Conservation (phyloP, 2,797 vertebrate species). For the Diplodus sargus region DNA sequence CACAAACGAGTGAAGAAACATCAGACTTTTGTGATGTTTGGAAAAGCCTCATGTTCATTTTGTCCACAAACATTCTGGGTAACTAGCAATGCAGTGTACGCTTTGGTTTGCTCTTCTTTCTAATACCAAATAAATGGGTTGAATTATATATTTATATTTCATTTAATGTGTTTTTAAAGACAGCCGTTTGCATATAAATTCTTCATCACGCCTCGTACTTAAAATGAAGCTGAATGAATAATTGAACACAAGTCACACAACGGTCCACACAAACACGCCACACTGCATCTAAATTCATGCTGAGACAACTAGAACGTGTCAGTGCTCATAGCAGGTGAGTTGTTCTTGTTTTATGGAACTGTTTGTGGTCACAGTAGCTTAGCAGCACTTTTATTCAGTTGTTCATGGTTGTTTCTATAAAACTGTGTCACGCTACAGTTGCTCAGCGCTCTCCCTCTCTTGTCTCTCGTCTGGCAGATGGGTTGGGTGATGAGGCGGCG, state of each 20-base stretch:
- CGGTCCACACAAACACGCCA: constrained; percentile 29
- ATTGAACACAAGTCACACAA: constrained; percentile 27
- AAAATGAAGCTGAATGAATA: constrained; percentile 19
- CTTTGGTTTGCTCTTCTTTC: constrained; percentile 67
- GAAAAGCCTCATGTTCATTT: constrained; percentile 30
- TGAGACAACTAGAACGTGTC: constrained; percentile 47
- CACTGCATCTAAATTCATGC: constrained; percentile 39
- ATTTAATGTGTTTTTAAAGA: constrained; percentile 6
- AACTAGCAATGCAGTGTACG: constrained; percentile 48
- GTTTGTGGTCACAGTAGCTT: constrained; percentile 45
- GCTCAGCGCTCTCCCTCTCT: constrained; percentile 34
- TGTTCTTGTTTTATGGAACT: constrained; percentile 54
- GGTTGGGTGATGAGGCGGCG: constrained; percentile 84
- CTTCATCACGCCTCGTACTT: constrained; percentile 6
- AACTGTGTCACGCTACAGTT: constrained; percentile 17
- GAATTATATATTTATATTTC: constrained; percentile 37
- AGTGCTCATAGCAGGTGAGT: constrained; percentile 75
- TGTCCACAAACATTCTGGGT: constrained; percentile 52
- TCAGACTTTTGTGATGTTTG: constrained; percentile 36
- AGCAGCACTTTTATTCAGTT: constrained; percentile 40
- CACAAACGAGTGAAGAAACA: constrained; percentile 27
- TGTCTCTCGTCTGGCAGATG: constrained; percentile 81
- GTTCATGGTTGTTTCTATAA: constrained; percentile 24
- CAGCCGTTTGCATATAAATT: neutral
- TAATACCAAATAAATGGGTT: constrained; percentile 80